phyloP scores from a whole-genome alignment of 2,113 vertebrate genomes.

The Pseudopodoces humilis region DNA sequence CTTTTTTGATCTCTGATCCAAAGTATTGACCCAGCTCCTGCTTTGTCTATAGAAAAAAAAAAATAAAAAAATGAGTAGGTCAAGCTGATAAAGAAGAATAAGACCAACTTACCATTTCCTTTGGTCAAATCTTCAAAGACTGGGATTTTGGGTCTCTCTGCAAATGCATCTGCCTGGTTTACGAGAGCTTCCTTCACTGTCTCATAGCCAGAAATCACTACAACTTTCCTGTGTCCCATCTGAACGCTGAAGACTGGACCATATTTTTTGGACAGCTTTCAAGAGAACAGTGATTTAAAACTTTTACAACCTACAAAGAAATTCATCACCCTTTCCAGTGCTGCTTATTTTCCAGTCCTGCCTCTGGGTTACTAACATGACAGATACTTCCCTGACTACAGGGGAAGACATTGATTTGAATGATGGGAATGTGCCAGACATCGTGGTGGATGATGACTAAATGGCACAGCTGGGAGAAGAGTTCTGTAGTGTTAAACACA shows the following conservation, averaged over 20 bases:
- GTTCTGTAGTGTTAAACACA: fast-evolving
- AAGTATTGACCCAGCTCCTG: not conserved
- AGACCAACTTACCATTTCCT: constrained; percentile 44
- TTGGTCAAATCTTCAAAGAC: constrained; percentile 51
- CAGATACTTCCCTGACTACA: not conserved
- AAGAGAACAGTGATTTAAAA: not conserved
- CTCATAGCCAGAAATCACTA: constrained; percentile 71
- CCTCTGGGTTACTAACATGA: no score
- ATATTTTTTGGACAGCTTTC: constrained; percentile 47
- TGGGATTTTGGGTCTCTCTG: constrained; percentile 50
- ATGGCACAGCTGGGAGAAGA: not conserved
- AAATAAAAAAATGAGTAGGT: not conserved
- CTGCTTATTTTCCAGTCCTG: not conserved
- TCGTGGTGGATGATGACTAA: not conserved
- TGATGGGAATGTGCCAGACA: not conserved
- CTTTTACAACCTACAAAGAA: not conserved
- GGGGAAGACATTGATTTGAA: not conserved
- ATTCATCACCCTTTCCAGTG: not conserved
- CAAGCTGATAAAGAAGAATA: not conserved
- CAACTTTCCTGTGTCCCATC: constrained; percentile 46
- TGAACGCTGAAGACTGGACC: constrained; percentile 57
- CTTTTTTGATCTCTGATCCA: not conserved
- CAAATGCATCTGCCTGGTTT: constrained; percentile 67
- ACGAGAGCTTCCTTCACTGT: constrained; percentile 72
- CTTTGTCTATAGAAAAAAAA: not conserved